These are phyloP conservation scores for Cryptus viduatorius DNA, from an alignment of 2,888 invertebrate species.

Conservation along the genomic window DNA sequence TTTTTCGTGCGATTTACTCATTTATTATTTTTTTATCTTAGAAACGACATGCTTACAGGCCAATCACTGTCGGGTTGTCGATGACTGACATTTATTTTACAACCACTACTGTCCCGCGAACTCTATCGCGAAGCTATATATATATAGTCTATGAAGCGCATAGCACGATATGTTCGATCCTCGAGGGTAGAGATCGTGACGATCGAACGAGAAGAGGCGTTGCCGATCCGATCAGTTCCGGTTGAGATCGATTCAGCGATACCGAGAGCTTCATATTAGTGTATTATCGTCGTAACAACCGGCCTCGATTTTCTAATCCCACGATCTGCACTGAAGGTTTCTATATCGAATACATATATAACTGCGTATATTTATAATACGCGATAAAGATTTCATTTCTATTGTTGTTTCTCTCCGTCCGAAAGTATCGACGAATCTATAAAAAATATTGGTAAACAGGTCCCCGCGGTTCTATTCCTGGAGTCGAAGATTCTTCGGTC, in stretches of 20 bases:
- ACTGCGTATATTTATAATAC: not conserved
- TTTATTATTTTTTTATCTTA: not conserved
- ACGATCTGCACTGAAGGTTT: slow-evolving; percentile 24
- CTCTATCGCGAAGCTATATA: not conserved
- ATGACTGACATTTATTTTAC: not conserved
- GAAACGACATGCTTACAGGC: not conserved
- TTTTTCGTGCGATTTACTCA: not conserved
- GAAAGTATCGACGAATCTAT: slow-evolving; percentile 7
- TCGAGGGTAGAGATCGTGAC: slow-evolving; percentile 39
- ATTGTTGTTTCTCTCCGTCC: not conserved
- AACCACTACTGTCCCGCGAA: slow-evolving; percentile 1
- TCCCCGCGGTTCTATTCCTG: slow-evolving; percentile 48
- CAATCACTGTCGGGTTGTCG: not conserved
- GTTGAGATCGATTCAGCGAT: slow-evolving; percentile 46
- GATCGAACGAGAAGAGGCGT: slow-evolving; percentile 53
- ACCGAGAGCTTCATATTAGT: slow-evolving; percentile 27
- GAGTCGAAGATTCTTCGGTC: slow-evolving; percentile 21
- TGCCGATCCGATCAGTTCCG: slow-evolving; percentile 53
- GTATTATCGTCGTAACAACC: slow-evolving; percentile 30
- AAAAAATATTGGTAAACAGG: slow-evolving; percentile 36
- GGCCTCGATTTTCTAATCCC: slow-evolving; percentile 44
- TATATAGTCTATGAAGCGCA: not conserved
- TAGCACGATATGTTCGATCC: slow-evolving; percentile 26
- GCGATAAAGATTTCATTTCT: slow-evolving; percentile 24
- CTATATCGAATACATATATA: not conserved